A percentile compares a stretch with the other conserved stretches of the same genome.
Conservation (phyloP, 1,140 invertebrate species). For the Sminthurides bifidus region DNA sequence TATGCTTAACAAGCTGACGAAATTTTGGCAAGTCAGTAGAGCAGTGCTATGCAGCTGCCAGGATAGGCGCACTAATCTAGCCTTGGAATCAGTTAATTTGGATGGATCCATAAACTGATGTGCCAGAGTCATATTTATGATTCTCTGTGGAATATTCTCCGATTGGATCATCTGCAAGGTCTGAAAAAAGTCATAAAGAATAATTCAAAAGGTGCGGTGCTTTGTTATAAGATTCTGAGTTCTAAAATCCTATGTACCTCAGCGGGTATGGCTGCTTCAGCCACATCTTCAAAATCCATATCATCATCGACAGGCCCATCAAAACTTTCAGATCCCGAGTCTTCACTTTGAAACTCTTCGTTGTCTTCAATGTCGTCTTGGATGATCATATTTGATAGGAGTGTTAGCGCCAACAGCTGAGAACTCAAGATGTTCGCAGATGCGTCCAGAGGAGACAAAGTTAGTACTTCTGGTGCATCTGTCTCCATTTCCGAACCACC, state of each 20-base stretch:
- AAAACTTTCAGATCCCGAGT: not conserved
- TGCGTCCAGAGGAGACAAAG: not conserved
- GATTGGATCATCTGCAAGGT: conserved; percentile 37
- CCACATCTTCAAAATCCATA: too few species aligned
- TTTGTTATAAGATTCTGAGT: too few species aligned
- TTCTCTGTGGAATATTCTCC: conserved; percentile 33
- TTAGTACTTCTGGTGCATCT: not conserved
- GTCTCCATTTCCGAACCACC: too few species aligned
- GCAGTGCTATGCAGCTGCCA: conserved; percentile 42
- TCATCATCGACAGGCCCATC: conserved; percentile 32
- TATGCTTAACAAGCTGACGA: conserved; percentile 46
- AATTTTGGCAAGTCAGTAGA: conserved; percentile 54
- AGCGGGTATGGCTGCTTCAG: too few species aligned
- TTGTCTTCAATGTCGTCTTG: conserved; percentile 13
- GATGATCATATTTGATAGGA: conserved; percentile 23
- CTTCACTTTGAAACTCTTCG: conserved; percentile 3
- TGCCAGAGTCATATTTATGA: too few species aligned
- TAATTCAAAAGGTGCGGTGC: too few species aligned
- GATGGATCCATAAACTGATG: conserved; percentile 39
- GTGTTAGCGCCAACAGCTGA: conserved; percentile 17
- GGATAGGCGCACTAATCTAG: conserved; percentile 3
- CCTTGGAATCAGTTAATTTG: conserved; percentile 1
- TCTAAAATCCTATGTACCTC: too few species aligned
- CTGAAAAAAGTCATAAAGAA: too few species aligned
- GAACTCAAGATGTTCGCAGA: conserved; percentile 3